Base-by-base conservation (phyloP, 2,888 invertebrate genomes). In the Embidobia sp. region DNA sequence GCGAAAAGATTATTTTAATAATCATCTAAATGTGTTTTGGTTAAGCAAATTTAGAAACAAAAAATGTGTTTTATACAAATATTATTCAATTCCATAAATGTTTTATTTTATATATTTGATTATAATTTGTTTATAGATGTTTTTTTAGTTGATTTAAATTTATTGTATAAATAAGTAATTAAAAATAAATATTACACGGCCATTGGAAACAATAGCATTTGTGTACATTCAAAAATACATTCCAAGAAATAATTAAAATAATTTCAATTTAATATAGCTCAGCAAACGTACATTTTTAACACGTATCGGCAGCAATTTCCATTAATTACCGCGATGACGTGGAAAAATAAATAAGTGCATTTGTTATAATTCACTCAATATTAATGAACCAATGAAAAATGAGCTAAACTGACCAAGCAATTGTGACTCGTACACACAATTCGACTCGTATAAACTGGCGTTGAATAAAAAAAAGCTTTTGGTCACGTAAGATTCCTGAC, bases 401-500 rank as follows among this genome's bases (percentile, higher is more conserved):
- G 53, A 66, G 66, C 27, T 35, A 19, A 22, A 42, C 42, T 42
- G 57, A 57, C 57, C 57, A 22, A 57, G 46, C 63, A 35, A 64
- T 51, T 64, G 64, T 33, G 67, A 51, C 13, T 42, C n/a, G 19
- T 42, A 2, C 15, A 27, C 37, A 29, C 29, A 10, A 11, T 35
- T 42, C 16, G 29, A 29, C 40, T 40, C 51, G 46, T 22, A 33
- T 55, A 69, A 69, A 59, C 40, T 29, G 16, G 2, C 35, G 40
- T 16, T 19, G 46, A 35, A 37, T 31, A 37, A 51, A 72, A 74
- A 53, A 74, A 74, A 74, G 55, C 74, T 61, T 74, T 67, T 61
- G 61, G 61, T 75, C 74, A 75, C 74, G 74, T 75, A 67, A 75
- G 67, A 55, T 33, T 61, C 37, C 48, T 67, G 74, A 75, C 74